Evolutionary conservation across 2,113 vertebrate genomes (phyloP), one percentile per base, ranked within the genome.

Genomic region (Alces alces): DNA sequence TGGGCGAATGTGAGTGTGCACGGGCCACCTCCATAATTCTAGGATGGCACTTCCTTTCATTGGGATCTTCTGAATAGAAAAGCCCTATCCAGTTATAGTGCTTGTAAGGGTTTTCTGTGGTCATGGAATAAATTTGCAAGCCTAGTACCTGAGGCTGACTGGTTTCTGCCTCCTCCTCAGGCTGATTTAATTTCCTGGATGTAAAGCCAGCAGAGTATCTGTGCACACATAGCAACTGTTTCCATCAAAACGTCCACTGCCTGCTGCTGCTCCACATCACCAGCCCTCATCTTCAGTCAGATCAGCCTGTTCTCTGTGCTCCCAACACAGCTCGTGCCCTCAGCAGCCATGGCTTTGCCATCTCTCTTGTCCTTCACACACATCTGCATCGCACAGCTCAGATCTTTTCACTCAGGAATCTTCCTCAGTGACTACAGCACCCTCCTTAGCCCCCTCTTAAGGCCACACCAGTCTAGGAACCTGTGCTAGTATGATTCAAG

Each of bases 281-380:
- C 78, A 82, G 70, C 36, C 30, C 36, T 19, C 6, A 30, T 21
- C 55, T 54, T 28, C 33, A 30, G 36, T 70, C 89, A 88, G 30
- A 36, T 84, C 39, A n/a, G 80, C 50, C n/a, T 16, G 17, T 43
- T 39, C 14, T 64, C n/a, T 66, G 39, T 13, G 83, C 70, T 76
- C 54, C 25, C 14, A 25, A 23, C 7, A 80, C 21, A 93, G 45
- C 25, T 83, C 4, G 0, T 6, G 55, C 12, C 54, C 9, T 3
- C 0, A 8, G 25, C 1, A 0, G 60, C 50, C 15, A 2, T 8
- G 36, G 61, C 52, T 92, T 19, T 36, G 16, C 16, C 12, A 0
- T 16, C 3, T 66, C 25, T 55, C 39, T 43, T 1, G 14, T 2
- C 15, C 73, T 36, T 66, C 54, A 76, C 4, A 10, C 13, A 6